Conservation (phyloP, 2,113 vertebrate species). For the Planiliza haematocheilus region DNA sequence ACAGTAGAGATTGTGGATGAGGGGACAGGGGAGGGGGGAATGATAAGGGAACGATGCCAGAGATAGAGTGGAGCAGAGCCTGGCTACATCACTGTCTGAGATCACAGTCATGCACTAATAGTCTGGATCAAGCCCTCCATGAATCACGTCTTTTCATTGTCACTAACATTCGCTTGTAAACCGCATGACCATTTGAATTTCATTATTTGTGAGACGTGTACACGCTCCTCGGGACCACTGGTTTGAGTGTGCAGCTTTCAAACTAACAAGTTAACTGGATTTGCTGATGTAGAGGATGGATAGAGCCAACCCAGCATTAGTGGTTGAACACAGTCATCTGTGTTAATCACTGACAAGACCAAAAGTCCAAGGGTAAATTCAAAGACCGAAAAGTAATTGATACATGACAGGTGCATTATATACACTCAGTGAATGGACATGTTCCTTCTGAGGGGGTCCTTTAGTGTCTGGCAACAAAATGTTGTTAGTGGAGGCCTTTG, state of each 20-base stretch:
- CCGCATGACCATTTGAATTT: conserved; percentile 46
- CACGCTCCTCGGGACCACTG: not conserved
- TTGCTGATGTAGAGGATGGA: not conserved
- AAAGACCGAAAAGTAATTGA: not conserved
- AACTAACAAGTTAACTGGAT: conserved; percentile 6
- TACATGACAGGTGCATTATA: too few species aligned
- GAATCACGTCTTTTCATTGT: conserved; percentile 60
- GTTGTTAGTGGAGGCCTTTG: too few species aligned
- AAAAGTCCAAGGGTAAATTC: conserved; percentile 16
- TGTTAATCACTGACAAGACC: conserved; percentile 6
- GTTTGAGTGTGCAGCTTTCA: conserved; percentile 2
- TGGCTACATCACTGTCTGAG: conserved; percentile 71
- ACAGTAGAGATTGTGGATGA: conserved; percentile 47
- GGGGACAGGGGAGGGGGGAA: not conserved
- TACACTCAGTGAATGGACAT: too few species aligned
- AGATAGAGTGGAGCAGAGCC: conserved; percentile 55
- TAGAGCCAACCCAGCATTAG: not conserved
- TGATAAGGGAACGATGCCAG: conserved; percentile 61
- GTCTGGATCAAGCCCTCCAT: conserved; percentile 52
- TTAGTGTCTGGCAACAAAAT: too few species aligned
- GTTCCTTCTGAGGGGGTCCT: too few species aligned
- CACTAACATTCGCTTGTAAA: conserved; percentile 45
- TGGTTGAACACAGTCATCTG: not conserved
- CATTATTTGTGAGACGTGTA: conserved; percentile 13
- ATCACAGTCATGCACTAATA: conserved; percentile 70